phyloP scores from a whole-genome alignment of 2,888 invertebrate genomes.

The Drosophila parthenogenetica region DNA sequence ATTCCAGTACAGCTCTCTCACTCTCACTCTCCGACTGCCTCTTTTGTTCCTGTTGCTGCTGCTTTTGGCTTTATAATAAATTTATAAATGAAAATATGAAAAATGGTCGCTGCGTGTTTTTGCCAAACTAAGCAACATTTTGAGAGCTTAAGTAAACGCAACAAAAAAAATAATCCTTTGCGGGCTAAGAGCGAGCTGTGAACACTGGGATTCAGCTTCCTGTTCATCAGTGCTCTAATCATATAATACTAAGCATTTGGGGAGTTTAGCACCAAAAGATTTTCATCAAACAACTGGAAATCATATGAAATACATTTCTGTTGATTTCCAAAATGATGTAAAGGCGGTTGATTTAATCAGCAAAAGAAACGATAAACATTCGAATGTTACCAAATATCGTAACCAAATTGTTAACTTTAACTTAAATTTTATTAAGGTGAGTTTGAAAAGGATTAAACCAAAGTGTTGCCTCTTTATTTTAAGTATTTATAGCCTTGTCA shows the following conservation, averaged over 20 bases:
- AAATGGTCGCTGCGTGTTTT: slow-evolving; percentile 81
- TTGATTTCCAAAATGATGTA: neutral
- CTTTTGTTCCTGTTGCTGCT: slow-evolving; percentile 18
- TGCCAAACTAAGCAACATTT: slow-evolving; percentile 74
- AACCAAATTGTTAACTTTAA: too few species aligned
- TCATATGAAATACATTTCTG: neutral
- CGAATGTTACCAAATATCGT: too few species aligned
- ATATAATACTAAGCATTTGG: slow-evolving; percentile 7
- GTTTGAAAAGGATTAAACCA: too few species aligned
- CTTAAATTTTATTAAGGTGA: too few species aligned
- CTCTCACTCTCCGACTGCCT: slow-evolving; percentile 3
- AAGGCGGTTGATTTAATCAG: too few species aligned
- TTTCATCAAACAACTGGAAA: neutral
- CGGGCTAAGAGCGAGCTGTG: slow-evolving; percentile 1
- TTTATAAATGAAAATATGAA: slow-evolving; percentile 82
- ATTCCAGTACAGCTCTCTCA: slow-evolving; percentile 32
- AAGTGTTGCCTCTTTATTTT: too few species aligned
- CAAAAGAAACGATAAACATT: too few species aligned
- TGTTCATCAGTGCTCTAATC: slow-evolving; percentile 56
- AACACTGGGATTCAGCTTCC: slow-evolving; percentile 9
- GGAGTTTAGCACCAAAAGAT: slow-evolving; percentile 1
- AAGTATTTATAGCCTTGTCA: too few species aligned
- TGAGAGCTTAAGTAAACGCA: slow-evolving; percentile 44
- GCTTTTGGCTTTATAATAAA: slow-evolving; percentile 76
- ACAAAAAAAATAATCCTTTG: slow-evolving; percentile 22